A percentile compares a stretch with the other conserved stretches of the same genome.
Evolutionary conservation across 2,113 vertebrate genomes (phyloP).

Genomic region (Microcebus griseorufus): DNA sequence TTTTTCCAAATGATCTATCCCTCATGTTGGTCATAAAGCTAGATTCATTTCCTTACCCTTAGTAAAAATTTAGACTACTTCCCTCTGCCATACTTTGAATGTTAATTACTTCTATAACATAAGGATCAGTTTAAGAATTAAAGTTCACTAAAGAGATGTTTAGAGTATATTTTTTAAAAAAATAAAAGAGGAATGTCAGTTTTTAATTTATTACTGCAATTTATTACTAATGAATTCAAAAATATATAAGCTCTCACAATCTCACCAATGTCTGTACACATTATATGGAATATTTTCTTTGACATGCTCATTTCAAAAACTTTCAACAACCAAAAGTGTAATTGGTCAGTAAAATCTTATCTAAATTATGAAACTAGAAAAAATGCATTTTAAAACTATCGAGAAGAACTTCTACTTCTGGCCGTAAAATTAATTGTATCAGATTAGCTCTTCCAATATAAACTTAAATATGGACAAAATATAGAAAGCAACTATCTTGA

Average conservation of each 20-base stretch:
- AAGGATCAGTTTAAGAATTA: conserved; percentile 7
- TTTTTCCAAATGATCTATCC: background rate
- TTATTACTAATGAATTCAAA: conserved; percentile 24
- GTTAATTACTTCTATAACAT: background rate
- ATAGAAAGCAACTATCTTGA: background rate
- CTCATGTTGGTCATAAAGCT: background rate
- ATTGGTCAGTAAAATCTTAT: background rate
- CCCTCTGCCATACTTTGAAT: background rate
- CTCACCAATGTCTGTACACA: conserved; percentile 8
- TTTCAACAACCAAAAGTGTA: background rate
- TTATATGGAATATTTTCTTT: background rate
- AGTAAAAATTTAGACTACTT: background rate
- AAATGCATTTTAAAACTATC: background rate
- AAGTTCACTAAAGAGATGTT: conserved; percentile 10
- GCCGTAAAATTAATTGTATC: background rate
- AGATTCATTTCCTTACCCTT: background rate
- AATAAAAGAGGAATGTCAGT: background rate
- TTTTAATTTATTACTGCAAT: conserved; percentile 7
- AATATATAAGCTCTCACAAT: background rate
- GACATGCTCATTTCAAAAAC: conserved; percentile 5
- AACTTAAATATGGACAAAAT: conserved; percentile 1
- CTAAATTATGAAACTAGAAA: background rate
- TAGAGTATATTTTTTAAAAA: background rate
- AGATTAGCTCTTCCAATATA: background rate
- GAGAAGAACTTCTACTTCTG: background rate